Evolutionary conservation across 2,797 vertebrate genomes (phyloP), one percentile per base, ranked within the genome.

Genomic region (Xenops minutus): DNA sequence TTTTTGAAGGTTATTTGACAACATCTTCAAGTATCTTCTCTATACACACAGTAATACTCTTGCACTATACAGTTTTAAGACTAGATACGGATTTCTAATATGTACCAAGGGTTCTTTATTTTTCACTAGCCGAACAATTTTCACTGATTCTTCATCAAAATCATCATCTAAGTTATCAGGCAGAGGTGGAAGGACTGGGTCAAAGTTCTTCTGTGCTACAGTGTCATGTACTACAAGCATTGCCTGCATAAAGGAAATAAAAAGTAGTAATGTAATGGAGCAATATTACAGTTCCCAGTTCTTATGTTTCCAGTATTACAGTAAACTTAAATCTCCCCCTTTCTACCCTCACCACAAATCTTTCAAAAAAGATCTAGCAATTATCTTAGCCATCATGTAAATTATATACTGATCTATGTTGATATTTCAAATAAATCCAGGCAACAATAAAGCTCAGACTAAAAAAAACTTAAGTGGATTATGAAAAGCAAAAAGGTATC

Each of bases 121-220:
- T 97, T 99, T 99, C 84, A 99, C 99, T 88, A 99, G 97, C 5
- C 99, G 99, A 49, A 99, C 98, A 6, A 99, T 99, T 98, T 99
- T 99, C 82, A 99, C 98, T 0, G 99, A 99, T 95, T 99, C 99
- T 90, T 99, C 99, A 61, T 99, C 98, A 88, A 99, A 98, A 87
- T 99, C 99, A 37, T 99, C 98, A 0, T 98, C 98, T 7, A 99
- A 93, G 74, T 99, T 98, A 12, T 99, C 98, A 0, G 99, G 99
- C 10, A 99, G 97, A 24, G 99, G 99, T 4, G 99, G 99, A 56
- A 99, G 98, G 59, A 99, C 98, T 0, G 99, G 99, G 95, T 99
- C 99, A 73, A 99, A 99, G 82, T 99, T 99, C 98, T 99, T 99
- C 96, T 99, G 99, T 69, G 99, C 99, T 62, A 99, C 99, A 0